phyloP scores from a whole-genome alignment of 2,888 invertebrate genomes.

The Ptilodon capucinus region DNA sequence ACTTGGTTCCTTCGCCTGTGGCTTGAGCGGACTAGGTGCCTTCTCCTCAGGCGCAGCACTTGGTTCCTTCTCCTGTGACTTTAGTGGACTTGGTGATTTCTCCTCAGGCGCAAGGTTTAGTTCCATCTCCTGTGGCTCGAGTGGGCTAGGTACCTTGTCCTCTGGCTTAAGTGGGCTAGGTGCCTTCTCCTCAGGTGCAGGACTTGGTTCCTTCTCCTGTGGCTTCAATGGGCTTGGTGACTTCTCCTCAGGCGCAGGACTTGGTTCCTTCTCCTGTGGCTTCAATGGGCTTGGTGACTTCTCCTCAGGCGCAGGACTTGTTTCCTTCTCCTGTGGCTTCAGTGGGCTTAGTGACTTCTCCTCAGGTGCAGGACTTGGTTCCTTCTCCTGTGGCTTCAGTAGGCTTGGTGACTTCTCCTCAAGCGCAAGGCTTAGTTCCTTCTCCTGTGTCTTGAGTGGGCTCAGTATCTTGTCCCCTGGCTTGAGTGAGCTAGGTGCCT shows the following conservation, averaged over 20 bases:
- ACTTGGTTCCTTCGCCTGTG: no score
- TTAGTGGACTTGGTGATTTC: background rate
- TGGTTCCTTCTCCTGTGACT: no score
- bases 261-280: constrained; percentile 1
- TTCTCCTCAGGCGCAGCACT: background rate
- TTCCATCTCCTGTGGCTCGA: constrained; percentile 7
- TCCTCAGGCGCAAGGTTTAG: constrained; percentile 2
- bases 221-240: background rate
- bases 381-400: background rate
- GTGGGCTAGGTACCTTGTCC: background rate
- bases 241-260: background rate
- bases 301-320: constrained; percentile 1
- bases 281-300: constrained; percentile 1
- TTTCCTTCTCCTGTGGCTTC: constrained; percentile 2
- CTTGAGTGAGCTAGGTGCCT: background rate
- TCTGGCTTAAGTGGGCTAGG: constrained; percentile 10
- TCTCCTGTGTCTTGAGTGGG: constrained; percentile 1
- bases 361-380: background rate
- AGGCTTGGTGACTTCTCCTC: background rate
- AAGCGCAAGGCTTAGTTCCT: background rate
- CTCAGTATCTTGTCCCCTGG: background rate
- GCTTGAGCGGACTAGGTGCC: constrained; percentile 1
- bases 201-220: constrained; percentile 6
- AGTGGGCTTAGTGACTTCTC: background rate
- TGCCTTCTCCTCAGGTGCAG: constrained; percentile 1